Evolutionary conservation across 2,888 invertebrate species (phyloP), one percentile per base, ranked within the genome.

Genomic region (Dicranocentrus wangi): DNA sequence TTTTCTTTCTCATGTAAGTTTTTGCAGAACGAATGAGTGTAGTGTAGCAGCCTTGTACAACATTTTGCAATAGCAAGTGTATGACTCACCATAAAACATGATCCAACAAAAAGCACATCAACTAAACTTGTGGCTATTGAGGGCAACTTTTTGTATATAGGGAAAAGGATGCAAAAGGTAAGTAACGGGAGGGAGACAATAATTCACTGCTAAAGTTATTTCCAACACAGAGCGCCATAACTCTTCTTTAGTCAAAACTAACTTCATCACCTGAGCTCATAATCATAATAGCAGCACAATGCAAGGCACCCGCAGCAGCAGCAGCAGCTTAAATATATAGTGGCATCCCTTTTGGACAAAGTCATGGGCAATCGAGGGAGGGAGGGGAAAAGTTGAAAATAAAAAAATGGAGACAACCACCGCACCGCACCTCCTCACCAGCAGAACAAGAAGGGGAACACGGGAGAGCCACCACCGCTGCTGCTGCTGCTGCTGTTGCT

Each of bases 211-310:
- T 61, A 47, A 71, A 61, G 72, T 61, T 72, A 47, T 61, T 61
- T 39, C 72, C 28, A 61, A 15, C 51, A 60, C 10, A 60, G 43
- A 61, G 47, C 19, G 55, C 32, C 60, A 72, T 72, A 72, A 72
- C 61, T 72, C 72, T 61, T 72, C 28, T 55, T 75, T 75, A 75
- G 75, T 66, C 75, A 75, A 66, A 75, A 58, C 53, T 75, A 75
- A 75, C 75, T 75, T 75, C 75, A 75, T 75, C 75, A 75, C 75
- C 65, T 75, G 75, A 75, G 66, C 75, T 75, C 63, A 73, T 75
- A 66, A 73, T 73, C 73, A 75, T 75, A 66, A 75, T 75, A 75
- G 43, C 63, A n/a, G n/a, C 47, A 65, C 39, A 65, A 63, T 73
- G 25, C 65, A 63, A 53, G 13, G n/a, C n/a, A n/a, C n/a, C n/a